Evolutionary conservation across 2,888 invertebrate genomes (phyloP).

Genomic region (Oithona nana): DNA sequence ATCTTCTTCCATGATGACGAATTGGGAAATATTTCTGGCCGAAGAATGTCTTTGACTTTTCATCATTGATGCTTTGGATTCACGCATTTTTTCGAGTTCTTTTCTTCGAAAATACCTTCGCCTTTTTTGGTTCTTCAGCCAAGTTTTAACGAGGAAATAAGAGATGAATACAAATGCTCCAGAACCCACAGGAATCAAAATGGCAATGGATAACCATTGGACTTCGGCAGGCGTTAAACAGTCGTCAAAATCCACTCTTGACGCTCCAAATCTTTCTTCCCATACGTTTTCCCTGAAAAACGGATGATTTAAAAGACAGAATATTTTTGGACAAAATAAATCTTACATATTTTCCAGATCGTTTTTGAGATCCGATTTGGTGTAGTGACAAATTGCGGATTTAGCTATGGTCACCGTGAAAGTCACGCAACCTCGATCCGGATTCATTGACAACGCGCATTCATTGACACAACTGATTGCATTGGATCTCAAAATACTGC

Average conservation of each 20-base stretch:
- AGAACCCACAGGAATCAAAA: neutral
- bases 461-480: neutral
- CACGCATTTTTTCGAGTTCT: neutral
- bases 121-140: neutral
- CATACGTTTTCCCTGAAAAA: neutral
- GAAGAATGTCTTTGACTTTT: neutral
- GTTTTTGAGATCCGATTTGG: neutral
- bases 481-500: neutral
- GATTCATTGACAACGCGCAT: neutral
- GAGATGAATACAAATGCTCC: neutral
- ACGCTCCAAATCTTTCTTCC: neutral
- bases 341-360: neutral
- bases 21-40: neutral
- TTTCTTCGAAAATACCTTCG: neutral
- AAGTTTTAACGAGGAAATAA: neutral
- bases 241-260: neutral
- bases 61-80: neutral
- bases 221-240: neutral
- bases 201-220: neutral
- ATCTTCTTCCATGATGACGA: neutral
- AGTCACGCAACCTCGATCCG: neutral
- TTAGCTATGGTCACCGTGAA: neutral
- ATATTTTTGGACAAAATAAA: neutral
- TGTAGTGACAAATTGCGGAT: neutral
- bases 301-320: neutral